Base-by-base conservation (phyloP, 2,797 vertebrate species). In the Pseudomugil gertrudae region DNA sequence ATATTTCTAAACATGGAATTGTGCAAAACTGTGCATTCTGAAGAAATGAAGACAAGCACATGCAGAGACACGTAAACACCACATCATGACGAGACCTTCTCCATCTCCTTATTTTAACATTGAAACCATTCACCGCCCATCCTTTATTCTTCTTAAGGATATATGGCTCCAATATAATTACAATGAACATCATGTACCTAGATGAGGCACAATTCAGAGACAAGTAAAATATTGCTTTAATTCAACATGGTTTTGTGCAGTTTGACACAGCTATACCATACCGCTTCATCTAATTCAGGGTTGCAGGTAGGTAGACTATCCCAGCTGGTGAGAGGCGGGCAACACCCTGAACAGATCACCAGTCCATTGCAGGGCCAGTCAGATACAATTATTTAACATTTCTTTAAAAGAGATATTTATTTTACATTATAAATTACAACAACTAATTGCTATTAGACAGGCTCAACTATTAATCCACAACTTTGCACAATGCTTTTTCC, bases 61-160 rank as follows among this genome's bases (percentile, higher is more conserved):
- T 66, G 63, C 65, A 79, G 61, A 66, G 26, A 23, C 45, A 79
- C 58, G 52, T 72, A 70, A 78, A 78, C 51, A 69, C 11, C 51
- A 70, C 43, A 65, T 67, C 30, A 68, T 53, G 65, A 67, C 69
- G 15, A 51, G 24, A 51, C 27, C 13, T 15, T 15, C 1, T 52
- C 10, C 45, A 7, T 19, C 66, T 72, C 15, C 11, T 33, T 58
- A 55, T 58, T 58, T 40, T 32, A 70, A 61, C 30, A 48, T 32
- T 68, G 65, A 10, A 14, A 50, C 5, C 13, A 65, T 57, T 54
- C 67, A 61, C 35, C 58, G 62, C 73, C 40, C 69, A 62, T 52
- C 32, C 57, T 57, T 50, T 40, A 62, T 38, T 57, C 57, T 76
- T 60, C 61, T 57, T 63, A 62, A 33, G 63, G 53, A 15, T 51